These are phyloP conservation scores for Anhinga anhinga DNA, from an alignment of 2,113 vertebrate species.

Conservation along the genomic window DNA sequence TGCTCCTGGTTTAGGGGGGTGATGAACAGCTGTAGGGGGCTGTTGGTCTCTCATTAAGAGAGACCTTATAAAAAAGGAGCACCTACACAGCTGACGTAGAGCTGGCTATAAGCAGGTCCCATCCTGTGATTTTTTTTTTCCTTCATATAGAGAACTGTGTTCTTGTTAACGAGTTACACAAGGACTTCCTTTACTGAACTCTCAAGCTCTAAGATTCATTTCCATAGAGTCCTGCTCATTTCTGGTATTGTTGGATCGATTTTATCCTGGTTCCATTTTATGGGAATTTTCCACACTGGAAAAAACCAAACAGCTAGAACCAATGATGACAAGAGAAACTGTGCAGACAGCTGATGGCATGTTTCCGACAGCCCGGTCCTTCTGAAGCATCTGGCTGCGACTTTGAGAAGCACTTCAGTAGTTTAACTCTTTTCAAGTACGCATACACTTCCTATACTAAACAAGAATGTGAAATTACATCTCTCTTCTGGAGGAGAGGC, in stretches of 20 bases:
- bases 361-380: not conserved
- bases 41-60: not conserved
- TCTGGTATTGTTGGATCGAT: not conserved
- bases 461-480: not conserved
- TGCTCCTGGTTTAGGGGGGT: not conserved
- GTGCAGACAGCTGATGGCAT: not conserved
- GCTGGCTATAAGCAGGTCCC: not conserved
- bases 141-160: not conserved
- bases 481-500: not conserved
- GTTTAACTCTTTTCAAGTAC: not conserved
- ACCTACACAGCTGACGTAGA: not conserved
- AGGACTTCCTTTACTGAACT: not conserved
- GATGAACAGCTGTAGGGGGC: not conserved
- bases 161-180: not conserved
- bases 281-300: not conserved
- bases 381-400: not conserved
- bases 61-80: not conserved
- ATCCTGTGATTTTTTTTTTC: not conserved
- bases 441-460: not conserved
- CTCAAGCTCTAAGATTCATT: not conserved
- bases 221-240: not conserved
- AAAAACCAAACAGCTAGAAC: not conserved
- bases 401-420: not conserved
- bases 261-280: not conserved
- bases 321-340: not conserved